These are phyloP conservation scores for Equus quagga DNA, from an alignment of 2,113 vertebrate genomes.

Conservation along the genomic window DNA sequence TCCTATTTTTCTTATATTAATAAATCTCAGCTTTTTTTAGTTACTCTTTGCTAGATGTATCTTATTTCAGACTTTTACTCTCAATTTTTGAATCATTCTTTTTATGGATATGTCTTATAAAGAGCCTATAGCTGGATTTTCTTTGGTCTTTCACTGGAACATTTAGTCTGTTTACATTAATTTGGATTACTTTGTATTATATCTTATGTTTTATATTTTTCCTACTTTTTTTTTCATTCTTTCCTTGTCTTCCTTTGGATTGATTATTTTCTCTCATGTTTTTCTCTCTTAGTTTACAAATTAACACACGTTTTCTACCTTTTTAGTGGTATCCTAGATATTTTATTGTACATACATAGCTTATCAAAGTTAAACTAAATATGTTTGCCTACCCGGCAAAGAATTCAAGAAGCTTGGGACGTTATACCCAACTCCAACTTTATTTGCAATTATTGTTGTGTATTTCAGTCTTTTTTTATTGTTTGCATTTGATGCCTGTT, in stretches of 20 bases:
- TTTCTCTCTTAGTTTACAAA: neutral
- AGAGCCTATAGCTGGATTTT: neutral
- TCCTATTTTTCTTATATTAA: neutral
- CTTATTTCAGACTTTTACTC: neutral
- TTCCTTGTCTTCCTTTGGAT: neutral
- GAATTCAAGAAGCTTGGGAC: neutral
- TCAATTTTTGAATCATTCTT: neutral
- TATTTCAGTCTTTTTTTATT: neutral
- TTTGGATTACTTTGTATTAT: neutral
- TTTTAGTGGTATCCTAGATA: neutral
- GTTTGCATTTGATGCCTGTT: neutral
- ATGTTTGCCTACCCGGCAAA: neutral
- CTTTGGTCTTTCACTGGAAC: neutral
- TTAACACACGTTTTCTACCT: neutral
- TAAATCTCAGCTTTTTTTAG: neutral
- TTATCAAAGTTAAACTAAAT: neutral
- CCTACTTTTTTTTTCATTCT: neutral
- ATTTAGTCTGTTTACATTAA: neutral
- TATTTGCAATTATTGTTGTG: neutral
- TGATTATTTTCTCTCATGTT: neutral
- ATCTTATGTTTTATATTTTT: neutral
- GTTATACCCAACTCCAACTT: neutral
- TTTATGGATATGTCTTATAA: neutral
- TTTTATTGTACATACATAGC: neutral
- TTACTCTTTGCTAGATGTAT: neutral